Evolutionary conservation across 2,888 invertebrate species (phyloP).

Genomic region (Argyresthia albistria): DNA sequence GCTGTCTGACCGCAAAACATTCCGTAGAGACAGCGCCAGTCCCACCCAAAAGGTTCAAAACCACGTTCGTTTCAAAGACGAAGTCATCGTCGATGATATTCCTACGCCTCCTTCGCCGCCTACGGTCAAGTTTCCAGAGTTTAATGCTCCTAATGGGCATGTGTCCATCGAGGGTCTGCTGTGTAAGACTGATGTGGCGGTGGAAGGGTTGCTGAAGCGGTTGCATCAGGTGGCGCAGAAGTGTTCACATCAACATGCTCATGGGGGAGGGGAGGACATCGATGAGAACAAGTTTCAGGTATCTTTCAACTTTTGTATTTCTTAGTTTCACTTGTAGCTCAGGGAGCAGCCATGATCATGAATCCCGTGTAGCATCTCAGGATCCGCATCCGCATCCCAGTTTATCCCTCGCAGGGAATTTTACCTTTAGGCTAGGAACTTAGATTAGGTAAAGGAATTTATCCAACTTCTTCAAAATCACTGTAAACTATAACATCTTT

Average conservation of each 20-base stretch:
- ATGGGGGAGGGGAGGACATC: constrained; percentile 82
- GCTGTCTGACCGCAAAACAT: constrained; percentile 39
- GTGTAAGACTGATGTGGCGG: constrained; percentile 79
- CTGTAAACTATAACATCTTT: no score
- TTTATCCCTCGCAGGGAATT: no score
- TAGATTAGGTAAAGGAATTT: no score
- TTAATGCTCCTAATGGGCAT: constrained; percentile 60
- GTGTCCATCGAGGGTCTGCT: constrained; percentile 74
- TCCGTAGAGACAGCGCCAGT: constrained; percentile 39
- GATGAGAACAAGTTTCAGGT: constrained; percentile 85
- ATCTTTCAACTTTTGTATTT: constrained; percentile 19
- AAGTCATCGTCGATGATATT: constrained; percentile 47
- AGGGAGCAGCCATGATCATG: no score
- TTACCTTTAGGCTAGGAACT: no score
- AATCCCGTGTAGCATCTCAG: no score
- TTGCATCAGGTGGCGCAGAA: constrained; percentile 80
- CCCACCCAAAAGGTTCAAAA: constrained; percentile 51
- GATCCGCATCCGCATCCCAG: no score
- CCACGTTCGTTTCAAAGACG: constrained; percentile 62
- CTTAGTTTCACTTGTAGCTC: not conserved
- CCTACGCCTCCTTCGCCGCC: constrained; percentile 64
- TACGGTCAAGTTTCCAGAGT: constrained; percentile 46
- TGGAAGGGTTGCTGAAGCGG: constrained; percentile 76
- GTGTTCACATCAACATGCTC: constrained; percentile 80
- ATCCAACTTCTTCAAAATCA: no score